Conservation (phyloP, 2,888 invertebrate species). For the Caradrina clavipalpis region DNA sequence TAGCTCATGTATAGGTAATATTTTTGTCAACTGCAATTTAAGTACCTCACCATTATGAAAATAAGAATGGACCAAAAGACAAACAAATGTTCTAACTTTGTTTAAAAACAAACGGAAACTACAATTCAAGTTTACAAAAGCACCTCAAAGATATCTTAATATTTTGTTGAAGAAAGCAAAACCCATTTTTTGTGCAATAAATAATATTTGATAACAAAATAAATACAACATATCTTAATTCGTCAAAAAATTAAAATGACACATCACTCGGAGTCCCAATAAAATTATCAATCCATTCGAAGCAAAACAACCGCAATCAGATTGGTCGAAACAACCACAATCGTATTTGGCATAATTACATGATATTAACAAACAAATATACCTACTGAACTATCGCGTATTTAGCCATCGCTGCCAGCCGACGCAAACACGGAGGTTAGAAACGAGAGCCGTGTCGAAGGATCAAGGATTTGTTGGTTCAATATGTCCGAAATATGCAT, state of each 20-base stretch:
- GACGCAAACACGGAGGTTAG: not conserved
- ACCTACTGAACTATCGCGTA: slow-evolving; percentile 44
- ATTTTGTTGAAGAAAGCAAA: no score
- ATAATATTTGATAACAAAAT: no score
- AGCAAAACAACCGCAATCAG: slow-evolving; percentile 31
- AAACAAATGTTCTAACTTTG: no score
- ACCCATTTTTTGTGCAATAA: no score
- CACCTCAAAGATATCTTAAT: no score
- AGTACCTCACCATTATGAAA: no score
- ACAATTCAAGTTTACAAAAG: not conserved
- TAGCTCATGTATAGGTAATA: no score
- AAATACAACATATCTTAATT: no score
- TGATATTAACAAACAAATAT: slow-evolving; percentile 51
- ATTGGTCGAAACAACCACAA: slow-evolving; percentile 27
- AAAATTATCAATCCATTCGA: slow-evolving; percentile 18
- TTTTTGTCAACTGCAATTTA: no score
- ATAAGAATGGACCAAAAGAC: no score
- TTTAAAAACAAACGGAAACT: not conserved
- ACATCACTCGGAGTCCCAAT: slow-evolving; percentile 15
- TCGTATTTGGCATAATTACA: slow-evolving; percentile 44
- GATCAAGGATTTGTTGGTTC: not conserved
- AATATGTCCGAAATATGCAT: not conserved
- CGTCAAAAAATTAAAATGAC: not conserved
- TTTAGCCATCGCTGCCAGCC: slow-evolving; percentile 39
- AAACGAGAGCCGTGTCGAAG: slow-evolving; percentile 15